These are phyloP conservation scores for Telmatochromis brichardi DNA, from an alignment of 2,113 vertebrate species.

Conservation along the genomic window DNA sequence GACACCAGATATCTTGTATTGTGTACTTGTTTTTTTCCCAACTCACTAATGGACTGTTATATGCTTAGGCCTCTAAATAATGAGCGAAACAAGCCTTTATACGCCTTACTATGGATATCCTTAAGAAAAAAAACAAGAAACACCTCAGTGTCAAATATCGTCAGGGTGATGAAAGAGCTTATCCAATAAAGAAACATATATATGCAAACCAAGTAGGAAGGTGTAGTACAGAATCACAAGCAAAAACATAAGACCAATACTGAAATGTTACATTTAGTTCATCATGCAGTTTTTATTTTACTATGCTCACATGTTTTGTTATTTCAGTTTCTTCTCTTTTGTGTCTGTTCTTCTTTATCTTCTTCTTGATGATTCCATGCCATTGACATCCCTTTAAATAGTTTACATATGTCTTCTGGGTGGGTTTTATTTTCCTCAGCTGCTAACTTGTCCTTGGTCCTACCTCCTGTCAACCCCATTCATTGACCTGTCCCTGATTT, in stretches of 20 bases:
- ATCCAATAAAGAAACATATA: not conserved
- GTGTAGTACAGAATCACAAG: not conserved
- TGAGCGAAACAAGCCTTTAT: conserved; percentile 14
- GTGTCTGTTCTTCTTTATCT: not conserved
- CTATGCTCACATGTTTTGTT: not conserved
- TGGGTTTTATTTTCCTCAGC: not conserved
- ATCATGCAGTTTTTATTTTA: not conserved
- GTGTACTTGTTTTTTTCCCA: not conserved
- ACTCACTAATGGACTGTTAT: conserved; percentile 18
- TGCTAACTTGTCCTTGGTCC: not conserved
- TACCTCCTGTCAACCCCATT: not conserved
- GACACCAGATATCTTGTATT: conserved; percentile 8
- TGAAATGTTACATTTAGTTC: not conserved
- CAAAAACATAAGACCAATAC: not conserved
- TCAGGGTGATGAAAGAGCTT: not conserved
- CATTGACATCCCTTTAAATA: not conserved
- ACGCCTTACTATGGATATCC: not conserved
- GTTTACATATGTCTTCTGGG: not conserved
- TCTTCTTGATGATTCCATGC: not conserved
- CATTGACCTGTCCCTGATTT: not conserved
- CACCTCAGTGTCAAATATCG: not conserved
- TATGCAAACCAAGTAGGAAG: not conserved
- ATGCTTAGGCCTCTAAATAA: conserved; percentile 2
- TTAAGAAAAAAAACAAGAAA: not conserved
- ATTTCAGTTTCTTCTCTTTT: not conserved